Conservation (phyloP, 2,888 invertebrate genomes). For the Timandra comae region DNA sequence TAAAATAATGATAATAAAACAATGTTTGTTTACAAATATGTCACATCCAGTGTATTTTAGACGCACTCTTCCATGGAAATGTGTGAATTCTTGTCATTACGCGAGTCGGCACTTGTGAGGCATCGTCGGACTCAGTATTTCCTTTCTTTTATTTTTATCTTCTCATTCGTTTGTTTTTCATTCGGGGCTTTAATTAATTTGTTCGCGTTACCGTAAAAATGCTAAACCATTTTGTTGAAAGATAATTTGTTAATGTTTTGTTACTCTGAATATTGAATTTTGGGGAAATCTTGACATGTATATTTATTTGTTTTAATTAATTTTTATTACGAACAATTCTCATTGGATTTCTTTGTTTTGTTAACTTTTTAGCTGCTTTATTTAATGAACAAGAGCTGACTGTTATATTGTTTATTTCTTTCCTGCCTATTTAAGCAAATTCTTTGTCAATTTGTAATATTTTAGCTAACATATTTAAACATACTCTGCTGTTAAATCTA, state of each 20-base stretch:
- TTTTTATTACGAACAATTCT: no score
- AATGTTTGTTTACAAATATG: background rate
- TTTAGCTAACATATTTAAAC: no score
- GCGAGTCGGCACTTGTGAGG: conserved; percentile 38
- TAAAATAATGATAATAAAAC: background rate
- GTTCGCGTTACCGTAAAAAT: background rate
- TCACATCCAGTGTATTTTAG: conserved; percentile 4
- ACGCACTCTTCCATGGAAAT: conserved; percentile 27
- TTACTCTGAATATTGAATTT: background rate
- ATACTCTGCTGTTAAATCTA: no score
- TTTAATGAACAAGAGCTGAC: no score
- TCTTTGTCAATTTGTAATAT: no score
- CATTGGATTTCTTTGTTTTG: no score
- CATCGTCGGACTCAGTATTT: conserved; percentile 25
- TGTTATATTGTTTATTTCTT: no score
- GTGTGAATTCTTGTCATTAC: conserved; percentile 46
- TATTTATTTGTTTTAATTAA: no score
- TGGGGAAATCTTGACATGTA: background rate
- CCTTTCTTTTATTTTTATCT: conserved; percentile 15
- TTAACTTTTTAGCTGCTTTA: no score
- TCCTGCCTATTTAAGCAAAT: no score
- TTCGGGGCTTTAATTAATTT: conserved; percentile 1
- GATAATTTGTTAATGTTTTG: background rate
- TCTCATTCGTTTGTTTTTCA: background rate
- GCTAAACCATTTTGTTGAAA: background rate